Conservation (phyloP, 2,888 invertebrate genomes). For the Drosophila birchii region DNA sequence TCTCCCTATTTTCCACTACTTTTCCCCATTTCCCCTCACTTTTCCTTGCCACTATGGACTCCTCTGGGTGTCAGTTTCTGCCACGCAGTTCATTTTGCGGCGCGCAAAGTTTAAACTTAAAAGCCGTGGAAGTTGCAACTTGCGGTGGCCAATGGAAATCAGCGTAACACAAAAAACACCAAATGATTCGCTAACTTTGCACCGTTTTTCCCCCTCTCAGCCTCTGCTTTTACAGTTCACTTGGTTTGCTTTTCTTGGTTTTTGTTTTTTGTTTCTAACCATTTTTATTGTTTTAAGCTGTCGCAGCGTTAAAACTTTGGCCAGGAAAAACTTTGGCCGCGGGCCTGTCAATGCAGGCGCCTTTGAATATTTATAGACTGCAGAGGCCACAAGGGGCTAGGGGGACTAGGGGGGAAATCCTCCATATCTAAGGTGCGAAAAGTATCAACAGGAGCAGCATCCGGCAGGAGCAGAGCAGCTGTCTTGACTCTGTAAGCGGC, state of each 20-base stretch:
- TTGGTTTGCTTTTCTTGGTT: conserved; percentile 13
- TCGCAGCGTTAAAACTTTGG: conserved; percentile 56
- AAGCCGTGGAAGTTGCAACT: conserved; percentile 38
- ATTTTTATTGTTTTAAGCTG: conserved; percentile 62
- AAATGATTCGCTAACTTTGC: conserved; percentile 57
- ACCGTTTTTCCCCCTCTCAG: conserved; percentile 8
- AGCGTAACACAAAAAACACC: conserved; percentile 57
- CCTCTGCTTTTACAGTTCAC: conserved; percentile 8
- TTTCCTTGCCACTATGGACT: neutral
- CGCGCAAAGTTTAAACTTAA: conserved; percentile 39
- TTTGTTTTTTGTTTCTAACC: neutral
- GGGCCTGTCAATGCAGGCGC: conserved; percentile 66
- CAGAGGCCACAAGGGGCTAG: conserved; percentile 8
- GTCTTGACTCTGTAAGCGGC: conserved; percentile 37
- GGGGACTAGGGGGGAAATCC: neutral
- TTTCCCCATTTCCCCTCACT: too few relatives aligned
- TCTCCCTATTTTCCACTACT: neutral
- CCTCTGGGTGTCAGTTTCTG: conserved; percentile 1
- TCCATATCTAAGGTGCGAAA: conserved; percentile 20
- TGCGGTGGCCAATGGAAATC: conserved; percentile 53
- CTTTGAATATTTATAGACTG: conserved; percentile 69
- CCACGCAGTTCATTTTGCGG: conserved; percentile 39
- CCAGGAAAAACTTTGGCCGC: conserved; percentile 50
- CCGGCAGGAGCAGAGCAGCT: conserved; percentile 27
- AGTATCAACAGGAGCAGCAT: conserved; percentile 25